Percentiles rank a stretch among this genome's conserved stretches.
Evolutionary conservation across 2,797 vertebrate genomes (phyloP).

Genomic region (Platalea minor): DNA sequence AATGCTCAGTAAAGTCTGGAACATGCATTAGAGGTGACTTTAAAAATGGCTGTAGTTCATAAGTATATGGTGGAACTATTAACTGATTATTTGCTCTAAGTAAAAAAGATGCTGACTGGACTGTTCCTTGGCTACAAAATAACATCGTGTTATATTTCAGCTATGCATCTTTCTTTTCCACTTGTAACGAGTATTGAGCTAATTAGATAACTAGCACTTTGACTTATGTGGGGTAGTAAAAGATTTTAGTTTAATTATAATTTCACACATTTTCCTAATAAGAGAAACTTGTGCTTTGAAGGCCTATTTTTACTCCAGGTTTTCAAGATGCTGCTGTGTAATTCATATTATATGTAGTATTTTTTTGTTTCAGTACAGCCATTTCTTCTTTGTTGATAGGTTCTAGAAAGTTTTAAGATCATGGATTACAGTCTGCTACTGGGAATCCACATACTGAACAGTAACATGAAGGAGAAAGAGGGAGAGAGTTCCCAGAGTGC

Average conservation of each 20-base stretch:
- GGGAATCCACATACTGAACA: conserved; percentile 90
- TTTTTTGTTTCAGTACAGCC: not conserved
- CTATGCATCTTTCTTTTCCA: not conserved
- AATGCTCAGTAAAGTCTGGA: not conserved
- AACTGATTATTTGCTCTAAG: not conserved
- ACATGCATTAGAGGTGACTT: not conserved
- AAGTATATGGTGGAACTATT: not conserved
- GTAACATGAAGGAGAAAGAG: conserved; percentile 81
- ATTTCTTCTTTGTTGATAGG: conserved; percentile 72
- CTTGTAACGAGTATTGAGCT: not conserved
- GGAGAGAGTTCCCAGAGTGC: conserved; percentile 79
- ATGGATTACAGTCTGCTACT: conserved; percentile 98
- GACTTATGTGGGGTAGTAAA: not conserved
- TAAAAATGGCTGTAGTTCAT: not conserved
- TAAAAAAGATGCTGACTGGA: not conserved
- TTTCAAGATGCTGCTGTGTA: not conserved
- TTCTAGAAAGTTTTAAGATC: conserved; percentile 98
- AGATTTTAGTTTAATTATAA: not conserved
- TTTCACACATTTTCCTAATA: not conserved
- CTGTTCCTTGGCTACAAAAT: not conserved
- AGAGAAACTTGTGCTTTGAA: not conserved
- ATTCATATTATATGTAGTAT: not conserved
- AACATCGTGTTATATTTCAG: not conserved
- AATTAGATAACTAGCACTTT: not conserved
- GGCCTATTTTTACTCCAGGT: not conserved